A percentile compares a stretch with the other conserved stretches of the same genome.
Evolutionary conservation across 2,797 vertebrate species (phyloP).

Genomic region (Pelodytes ibericus): DNA sequence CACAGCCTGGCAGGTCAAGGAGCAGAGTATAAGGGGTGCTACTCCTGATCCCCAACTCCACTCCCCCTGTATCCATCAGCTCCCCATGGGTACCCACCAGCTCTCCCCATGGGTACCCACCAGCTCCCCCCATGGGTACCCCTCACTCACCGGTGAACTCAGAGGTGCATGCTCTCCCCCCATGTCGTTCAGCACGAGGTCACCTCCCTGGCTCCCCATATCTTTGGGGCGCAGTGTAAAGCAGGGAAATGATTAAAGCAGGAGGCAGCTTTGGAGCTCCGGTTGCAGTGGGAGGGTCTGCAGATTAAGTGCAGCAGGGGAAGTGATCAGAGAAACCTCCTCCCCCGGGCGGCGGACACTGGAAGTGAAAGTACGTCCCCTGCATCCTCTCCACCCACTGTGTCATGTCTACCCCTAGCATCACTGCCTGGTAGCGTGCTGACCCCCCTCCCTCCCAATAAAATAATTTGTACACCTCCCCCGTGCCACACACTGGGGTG

Average conservation of each 20-base stretch:
- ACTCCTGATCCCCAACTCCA: too few species aligned
- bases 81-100: not conserved
- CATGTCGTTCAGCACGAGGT: constrained; percentile 13
- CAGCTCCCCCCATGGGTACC: not conserved
- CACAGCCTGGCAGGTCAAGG: too few species aligned
- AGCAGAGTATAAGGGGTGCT: too few species aligned
- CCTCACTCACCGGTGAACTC: not conserved
- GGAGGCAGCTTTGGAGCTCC: not conserved
- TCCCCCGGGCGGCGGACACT: constrained; percentile 10
- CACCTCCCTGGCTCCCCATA: constrained; percentile 1
- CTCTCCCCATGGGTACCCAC: not conserved
- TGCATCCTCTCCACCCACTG: not conserved
- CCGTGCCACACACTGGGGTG: too few species aligned
- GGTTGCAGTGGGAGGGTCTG: not conserved
- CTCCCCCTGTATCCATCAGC: not conserved
- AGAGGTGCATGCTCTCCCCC: not conserved
- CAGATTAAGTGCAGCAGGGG: not conserved
- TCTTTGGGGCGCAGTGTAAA: not conserved
- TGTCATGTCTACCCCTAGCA: too few species aligned
- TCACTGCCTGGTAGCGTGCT: too few species aligned
- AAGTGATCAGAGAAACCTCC: not conserved
- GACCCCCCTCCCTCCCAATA: too few species aligned
- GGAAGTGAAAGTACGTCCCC: constrained; percentile 10
- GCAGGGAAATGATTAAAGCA: not conserved
- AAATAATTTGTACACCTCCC: too few species aligned